Evolutionary conservation across 2,888 invertebrate species (phyloP).

Genomic region (Rhyacophila evoluta): DNA sequence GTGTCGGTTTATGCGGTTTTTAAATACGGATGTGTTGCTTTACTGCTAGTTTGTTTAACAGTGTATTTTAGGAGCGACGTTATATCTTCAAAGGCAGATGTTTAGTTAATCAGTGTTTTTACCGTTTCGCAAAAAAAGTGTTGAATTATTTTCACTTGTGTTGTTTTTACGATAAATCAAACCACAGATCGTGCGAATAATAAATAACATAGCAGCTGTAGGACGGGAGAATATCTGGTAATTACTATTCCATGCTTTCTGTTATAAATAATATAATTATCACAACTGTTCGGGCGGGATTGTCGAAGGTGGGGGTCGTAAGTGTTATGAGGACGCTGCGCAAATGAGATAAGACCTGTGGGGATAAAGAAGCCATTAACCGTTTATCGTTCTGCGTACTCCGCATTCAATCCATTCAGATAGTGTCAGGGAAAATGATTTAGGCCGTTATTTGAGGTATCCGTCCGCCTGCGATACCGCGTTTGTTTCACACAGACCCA

Average conservation of each 20-base stretch:
- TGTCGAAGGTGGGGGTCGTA: constrained; percentile 15
- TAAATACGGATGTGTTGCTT: background rate
- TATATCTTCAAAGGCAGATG: constrained; percentile 2
- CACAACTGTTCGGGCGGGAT: background rate
- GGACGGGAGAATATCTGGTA: background rate
- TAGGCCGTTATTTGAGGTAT: background rate
- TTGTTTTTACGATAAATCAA: background rate
- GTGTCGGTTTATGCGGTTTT: background rate
- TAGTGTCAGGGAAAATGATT: background rate
- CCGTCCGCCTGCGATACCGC: no score
- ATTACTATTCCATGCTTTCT: constrained; percentile 20
- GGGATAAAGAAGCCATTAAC: constrained; percentile 29
- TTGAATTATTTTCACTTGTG: background rate
- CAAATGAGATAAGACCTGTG: constrained; percentile 6
- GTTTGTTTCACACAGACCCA: no score
- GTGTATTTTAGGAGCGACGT: constrained; percentile 18
- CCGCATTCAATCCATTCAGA: constrained; percentile 26
- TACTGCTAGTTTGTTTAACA: background rate
- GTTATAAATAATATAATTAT: background rate
- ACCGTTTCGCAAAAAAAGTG: background rate
- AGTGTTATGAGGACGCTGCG: constrained; percentile 7
- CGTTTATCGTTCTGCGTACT: constrained; percentile 26
- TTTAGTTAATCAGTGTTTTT: constrained; percentile 15
- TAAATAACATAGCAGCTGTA: background rate
- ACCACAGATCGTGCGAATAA: background rate